These are phyloP conservation scores for Hippocampus abdominalis DNA, from an alignment of 2,113 vertebrate genomes.

Conservation along the genomic window DNA sequence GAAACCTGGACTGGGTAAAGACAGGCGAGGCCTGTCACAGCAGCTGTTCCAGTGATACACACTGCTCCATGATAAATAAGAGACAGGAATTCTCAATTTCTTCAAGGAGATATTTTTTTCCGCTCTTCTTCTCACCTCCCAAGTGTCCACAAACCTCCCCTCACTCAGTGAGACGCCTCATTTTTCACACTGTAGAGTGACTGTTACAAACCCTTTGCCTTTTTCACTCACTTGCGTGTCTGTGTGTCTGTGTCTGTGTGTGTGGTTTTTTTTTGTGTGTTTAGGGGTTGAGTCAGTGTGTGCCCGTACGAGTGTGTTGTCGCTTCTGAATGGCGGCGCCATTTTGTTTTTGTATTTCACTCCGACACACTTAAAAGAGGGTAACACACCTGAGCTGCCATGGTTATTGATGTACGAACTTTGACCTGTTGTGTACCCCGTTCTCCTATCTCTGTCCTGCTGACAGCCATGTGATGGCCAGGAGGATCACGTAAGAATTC, in stretches of 20 bases:
- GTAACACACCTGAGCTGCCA: conserved; percentile 64
- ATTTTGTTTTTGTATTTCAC: conserved; percentile 61
- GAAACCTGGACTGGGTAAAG: conserved; percentile 64
- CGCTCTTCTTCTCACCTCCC: conserved; percentile 73
- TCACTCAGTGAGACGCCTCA: conserved; percentile 86
- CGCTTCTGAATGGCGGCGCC: conserved; percentile 63
- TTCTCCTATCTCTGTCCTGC: conserved; percentile 64
- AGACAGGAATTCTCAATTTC: conserved; percentile 71
- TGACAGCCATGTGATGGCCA: conserved; percentile 74
- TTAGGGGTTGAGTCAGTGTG: conserved; percentile 61
- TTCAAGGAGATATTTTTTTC: conserved; percentile 67
- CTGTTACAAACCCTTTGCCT: conserved; percentile 97
- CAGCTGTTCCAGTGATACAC: conserved; percentile 72
- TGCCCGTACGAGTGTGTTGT: conserved; percentile 35
- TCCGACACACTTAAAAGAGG: conserved; percentile 66
- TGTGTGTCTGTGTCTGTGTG: neutral
- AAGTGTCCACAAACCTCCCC: conserved; percentile 80
- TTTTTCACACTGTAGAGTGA: conserved; percentile 91
- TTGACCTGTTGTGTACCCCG: conserved; percentile 58
- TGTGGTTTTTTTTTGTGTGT: conserved; percentile 49
- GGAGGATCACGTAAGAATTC: conserved; percentile 61
- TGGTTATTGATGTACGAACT: conserved; percentile 68
- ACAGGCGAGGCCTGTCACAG: conserved; percentile 70
- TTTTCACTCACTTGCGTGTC: conserved; percentile 76
- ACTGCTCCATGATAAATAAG: conserved; percentile 68